Conservation (phyloP, 1,140 invertebrate species). For the Saccostrea glomerata region DNA sequence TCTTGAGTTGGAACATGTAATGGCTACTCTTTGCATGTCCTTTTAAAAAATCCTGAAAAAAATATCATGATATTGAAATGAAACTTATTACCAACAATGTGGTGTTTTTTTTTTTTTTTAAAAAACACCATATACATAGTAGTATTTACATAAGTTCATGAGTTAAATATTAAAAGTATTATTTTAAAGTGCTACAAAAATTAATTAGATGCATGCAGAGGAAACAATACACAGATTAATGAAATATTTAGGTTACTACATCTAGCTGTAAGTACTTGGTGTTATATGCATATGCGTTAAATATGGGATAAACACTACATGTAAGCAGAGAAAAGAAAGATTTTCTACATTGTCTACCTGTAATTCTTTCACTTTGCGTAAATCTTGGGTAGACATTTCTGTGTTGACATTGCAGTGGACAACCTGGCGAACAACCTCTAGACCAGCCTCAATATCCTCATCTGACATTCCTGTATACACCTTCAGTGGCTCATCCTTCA, state of each 20-base stretch:
- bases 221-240: not conserved
- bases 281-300: not conserved
- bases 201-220: not conserved
- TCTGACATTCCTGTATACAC: constrained; percentile 31
- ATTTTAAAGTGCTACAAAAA: not conserved
- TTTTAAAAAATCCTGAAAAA: constrained; percentile 19
- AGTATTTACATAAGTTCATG: not conserved
- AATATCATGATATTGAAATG: too few relatives aligned
- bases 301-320: not conserved
- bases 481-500: constrained; percentile 50
- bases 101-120: not conserved
- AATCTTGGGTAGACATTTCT: not conserved
- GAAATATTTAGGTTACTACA: not conserved
- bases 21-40: not conserved
- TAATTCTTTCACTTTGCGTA: constrained; percentile 30
- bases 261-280: not conserved
- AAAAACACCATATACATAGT: not conserved
- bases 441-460: not conserved
- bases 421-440: not conserved
- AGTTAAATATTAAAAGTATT: not conserved
- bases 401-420: not conserved
- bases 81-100: not conserved
- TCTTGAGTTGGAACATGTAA: constrained; percentile 18
- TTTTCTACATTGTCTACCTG: constrained; percentile 1
- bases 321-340: not conserved